Evolutionary conservation across 1,140 invertebrate genomes (phyloP), one percentile per base, ranked within the genome.

Genomic region (Aphaenogaster ashmeadi): DNA sequence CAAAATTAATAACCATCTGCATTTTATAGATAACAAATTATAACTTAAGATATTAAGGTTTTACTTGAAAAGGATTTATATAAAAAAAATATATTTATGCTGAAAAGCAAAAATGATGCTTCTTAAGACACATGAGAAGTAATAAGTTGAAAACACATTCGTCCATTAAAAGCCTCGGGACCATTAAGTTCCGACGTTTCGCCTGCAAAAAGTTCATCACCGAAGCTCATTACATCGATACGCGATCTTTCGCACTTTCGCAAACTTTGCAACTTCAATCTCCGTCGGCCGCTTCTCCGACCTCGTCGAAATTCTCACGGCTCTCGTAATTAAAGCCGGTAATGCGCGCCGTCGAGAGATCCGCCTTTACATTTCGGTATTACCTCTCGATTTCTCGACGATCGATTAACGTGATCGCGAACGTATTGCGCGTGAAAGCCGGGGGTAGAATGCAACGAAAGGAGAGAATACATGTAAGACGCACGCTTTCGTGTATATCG

Each of bases 241-340:
- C 89, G 83, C 44, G 88, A 87, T 90, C 88, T 87, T 71, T 21
- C 75, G 86, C 88, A 27, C 88, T 78, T 71, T 83, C 47, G 69
- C 62, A 67, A 86, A 88, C 88, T 79, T 56, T 27, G 83, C 60
- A 81, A 60, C 84, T 89, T 89, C 88, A 83, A 90, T 89, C 89
- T 89, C 71, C 84, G 54, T 6, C 52, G 64, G 41, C 75, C 62
- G 72, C 38, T 87, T 72, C 84, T 44, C 52, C 58, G 66, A 56
- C 56, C 74, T 86, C 88, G 67, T 86, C 88, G 78, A 90, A 90
- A 89, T 89, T 90, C 89, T 90, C 89, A 90, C 89, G 89, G 89
- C 58, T 89, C 89, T 83, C 85, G 88, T 90, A 90, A 90, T 90
- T 90, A 90, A 90, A 89, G 62, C 72, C 84, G 88, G 69, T 81